Evolutionary conservation across 2,797 vertebrate species (phyloP).

Genomic region (Periparus ater): DNA sequence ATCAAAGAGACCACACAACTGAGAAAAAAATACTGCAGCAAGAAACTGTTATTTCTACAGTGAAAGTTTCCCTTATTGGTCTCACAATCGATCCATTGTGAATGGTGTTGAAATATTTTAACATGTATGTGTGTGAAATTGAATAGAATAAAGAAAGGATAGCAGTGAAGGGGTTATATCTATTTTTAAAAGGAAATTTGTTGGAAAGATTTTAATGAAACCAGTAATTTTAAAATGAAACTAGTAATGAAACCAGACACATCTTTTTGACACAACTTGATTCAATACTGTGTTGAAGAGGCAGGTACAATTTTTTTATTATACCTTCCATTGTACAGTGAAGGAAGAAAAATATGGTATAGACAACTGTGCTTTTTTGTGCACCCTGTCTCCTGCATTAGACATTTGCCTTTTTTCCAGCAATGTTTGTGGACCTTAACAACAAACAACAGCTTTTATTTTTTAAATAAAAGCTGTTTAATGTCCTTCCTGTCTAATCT

Average conservation of each 20-base stretch:
- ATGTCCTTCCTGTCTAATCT: neutral
- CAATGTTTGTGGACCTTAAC: neutral
- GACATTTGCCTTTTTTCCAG: neutral
- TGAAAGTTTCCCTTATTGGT: neutral
- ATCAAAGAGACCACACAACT: neutral
- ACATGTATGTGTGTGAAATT: neutral
- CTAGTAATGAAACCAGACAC: neutral
- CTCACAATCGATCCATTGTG: neutral
- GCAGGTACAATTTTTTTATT: neutral
- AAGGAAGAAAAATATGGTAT: neutral
- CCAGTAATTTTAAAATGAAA: neutral
- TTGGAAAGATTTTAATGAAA: neutral
- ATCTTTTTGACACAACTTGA: neutral
- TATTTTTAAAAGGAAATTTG: neutral
- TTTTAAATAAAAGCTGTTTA: neutral
- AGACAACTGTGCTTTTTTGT: neutral
- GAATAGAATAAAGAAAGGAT: neutral
- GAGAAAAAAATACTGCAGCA: neutral
- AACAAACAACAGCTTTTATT: neutral
- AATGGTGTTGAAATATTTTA: neutral
- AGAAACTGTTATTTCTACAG: neutral
- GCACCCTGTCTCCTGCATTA: neutral
- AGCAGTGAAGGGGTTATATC: neutral
- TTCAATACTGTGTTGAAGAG: neutral
- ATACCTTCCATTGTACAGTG: neutral